Base-by-base conservation (phyloP, 2,888 invertebrate species). In the Acleris holmiana region DNA sequence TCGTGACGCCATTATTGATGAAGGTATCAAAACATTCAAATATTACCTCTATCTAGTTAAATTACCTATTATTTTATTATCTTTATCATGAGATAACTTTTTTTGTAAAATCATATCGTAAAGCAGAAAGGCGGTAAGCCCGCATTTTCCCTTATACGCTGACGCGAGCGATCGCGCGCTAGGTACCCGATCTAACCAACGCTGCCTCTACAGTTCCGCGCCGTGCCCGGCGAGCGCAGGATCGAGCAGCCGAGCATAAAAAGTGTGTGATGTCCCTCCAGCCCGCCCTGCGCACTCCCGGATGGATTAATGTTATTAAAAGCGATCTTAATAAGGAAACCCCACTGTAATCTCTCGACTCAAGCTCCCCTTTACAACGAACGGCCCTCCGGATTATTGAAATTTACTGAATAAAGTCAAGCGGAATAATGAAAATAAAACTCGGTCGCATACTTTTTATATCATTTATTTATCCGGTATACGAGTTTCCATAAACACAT, bases 381-480 rank as follows among this genome's bases (percentile, higher is more conserved):
- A 19, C 15, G 35, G 25, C 7, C 23, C n/a, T 19, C 18, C 41
- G 54, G 49, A 60, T 65, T 60, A 65, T 55, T 50, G 60, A 65
- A 65, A 55, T 54, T 59, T 35, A 59, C 50, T 18, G 48, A 64
- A 65, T 49, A 65, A 65, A 60, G 49, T 65, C 59, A 65, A 60
- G 54, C 55, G 50, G 65, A 54, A 59, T 54, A 44, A 58, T 49
- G 60, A 48, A 84, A 83, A 77, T 75, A 83, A 85, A 84, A 76
- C 69, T 68, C 61, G 35, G 59, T n/a, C 61, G 68, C 60, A 68
- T 73, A 76, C 74, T 82, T 83, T 21, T 84, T 75, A 78, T 79
- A 80, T 84, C 73, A 76, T 90, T 89, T 89, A 89, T 88, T 87
- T 82, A 83, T 86, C 79, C 82, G 83, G 86, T 90, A 90, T 84